Evolutionary conservation across 2,797 vertebrate genomes (phyloP), one percentile per base, ranked within the genome.

Genomic region (Jordanella pulchra): DNA sequence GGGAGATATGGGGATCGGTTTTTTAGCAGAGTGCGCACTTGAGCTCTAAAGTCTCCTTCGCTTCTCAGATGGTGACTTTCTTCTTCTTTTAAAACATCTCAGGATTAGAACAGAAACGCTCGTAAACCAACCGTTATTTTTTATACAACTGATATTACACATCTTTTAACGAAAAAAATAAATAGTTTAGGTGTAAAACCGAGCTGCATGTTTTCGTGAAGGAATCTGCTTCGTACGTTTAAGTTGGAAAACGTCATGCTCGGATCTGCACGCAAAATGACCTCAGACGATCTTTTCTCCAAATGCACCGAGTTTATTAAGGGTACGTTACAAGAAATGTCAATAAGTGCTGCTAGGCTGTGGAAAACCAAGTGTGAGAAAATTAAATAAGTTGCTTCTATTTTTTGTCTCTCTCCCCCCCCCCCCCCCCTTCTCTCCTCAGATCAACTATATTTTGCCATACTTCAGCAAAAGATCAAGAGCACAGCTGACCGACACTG

Each of bases 361-460:
- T 30, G 0, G 3, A 55, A 39, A 39, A 39, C 5, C 35, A 6
- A 76, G 77, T 65, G 68, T 50, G 55, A 67, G 47, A 67, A 74
- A 80, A 81, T 7, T 6, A 67, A 72, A 39, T 83, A 71, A 88
- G 23, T 71, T 61, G 32, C 73, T 25, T 50, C 73, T 47, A 28
- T 55, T 50, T 47, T 54, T 17, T 68, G 21, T 66, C 39, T 21
- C 77, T 69, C 70, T 65, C 0, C 28, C 51, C 72, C 51, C 27
- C 13, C 13, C 0, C 50, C 67, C 74, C 6, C 45, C 23, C 80
- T 87, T 65, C 72, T 58, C 93, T 94, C 80, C 95, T 72, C 93
- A 99, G 98, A 98, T 95, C 96, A 97, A 84, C 95, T 99, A 28
- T 98, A 96, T 93, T 99, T 99, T 91, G 97, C 97, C 87, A 93